Conservation (phyloP, 2,888 invertebrate species). For the Danaus chrysippus region DNA sequence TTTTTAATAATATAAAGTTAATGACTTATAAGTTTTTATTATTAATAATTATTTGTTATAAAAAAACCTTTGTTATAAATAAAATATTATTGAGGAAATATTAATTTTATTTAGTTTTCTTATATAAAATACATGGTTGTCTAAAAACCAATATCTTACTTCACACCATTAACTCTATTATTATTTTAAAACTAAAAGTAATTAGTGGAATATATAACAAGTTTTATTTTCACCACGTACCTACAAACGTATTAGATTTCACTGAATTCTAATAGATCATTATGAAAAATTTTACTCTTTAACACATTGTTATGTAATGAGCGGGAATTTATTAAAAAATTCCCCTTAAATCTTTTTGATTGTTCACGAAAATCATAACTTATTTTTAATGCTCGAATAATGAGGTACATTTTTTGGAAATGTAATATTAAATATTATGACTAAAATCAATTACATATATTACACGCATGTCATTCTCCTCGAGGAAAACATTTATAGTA, state of each 20-base stretch:
- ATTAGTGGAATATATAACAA: background rate
- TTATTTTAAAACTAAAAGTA: background rate
- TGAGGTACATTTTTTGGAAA: no score
- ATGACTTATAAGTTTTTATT: slow-evolving; percentile 18
- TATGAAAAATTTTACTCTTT: slow-evolving; percentile 19
- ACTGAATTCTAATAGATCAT: slow-evolving; percentile 17
- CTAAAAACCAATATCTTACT: no score
- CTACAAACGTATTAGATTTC: slow-evolving; percentile 14
- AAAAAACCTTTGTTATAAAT: slow-evolving; percentile 19
- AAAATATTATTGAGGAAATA: slow-evolving; percentile 13
- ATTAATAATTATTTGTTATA: slow-evolving; percentile 14
- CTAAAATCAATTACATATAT: background rate
- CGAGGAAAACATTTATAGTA: slow-evolving; percentile 14
- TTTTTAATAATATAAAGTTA: background rate
- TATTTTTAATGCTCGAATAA: no score
- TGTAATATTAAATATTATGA: background rate
- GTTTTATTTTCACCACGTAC: slow-evolving; percentile 9
- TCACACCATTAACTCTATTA: background rate
- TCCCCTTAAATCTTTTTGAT: background rate
- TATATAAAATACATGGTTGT: background rate
- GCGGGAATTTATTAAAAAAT: background rate
- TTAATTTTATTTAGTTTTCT: background rate
- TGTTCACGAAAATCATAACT: no score
- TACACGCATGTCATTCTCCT: slow-evolving; percentile 5
- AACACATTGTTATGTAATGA: slow-evolving; percentile 15